Conservation (phyloP, 2,113 vertebrate genomes). For the Narcine bancroftii region DNA sequence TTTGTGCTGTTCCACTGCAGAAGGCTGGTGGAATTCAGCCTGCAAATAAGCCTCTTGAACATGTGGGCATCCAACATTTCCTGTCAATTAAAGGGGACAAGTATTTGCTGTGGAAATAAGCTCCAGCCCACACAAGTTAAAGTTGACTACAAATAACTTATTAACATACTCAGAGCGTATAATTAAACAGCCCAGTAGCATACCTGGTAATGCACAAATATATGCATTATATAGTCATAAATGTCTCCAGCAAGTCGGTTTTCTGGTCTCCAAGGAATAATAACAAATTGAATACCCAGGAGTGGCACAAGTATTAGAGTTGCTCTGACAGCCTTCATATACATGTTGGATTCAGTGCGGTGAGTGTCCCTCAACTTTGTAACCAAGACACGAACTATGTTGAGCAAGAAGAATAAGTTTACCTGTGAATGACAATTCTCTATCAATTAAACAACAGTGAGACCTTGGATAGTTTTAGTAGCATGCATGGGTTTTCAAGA, state of each 20-base stretch:
- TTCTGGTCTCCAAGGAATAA: constrained; percentile 91
- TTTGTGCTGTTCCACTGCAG: too few species aligned
- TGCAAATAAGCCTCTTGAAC: too few species aligned
- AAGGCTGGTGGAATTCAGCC: too few species aligned
- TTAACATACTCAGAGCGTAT: constrained; percentile 34
- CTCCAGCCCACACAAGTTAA: neutral
- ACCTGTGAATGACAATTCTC: constrained; percentile 60
- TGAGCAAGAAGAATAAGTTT: constrained; percentile 93
- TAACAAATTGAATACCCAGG: constrained; percentile 90
- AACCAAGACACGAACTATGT: constrained; percentile 89
- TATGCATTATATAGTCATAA: constrained; percentile 93
- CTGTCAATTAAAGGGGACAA: too few species aligned
- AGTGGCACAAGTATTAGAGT: constrained; percentile 90
- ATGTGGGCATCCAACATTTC: too few species aligned
- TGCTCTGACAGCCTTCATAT: constrained; percentile 95
- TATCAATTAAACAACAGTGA: neutral
- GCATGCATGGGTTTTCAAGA: neutral
- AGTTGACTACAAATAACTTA: neutral
- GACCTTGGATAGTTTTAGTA: neutral
- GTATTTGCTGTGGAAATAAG: too few species aligned
- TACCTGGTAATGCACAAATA: constrained; percentile 96
- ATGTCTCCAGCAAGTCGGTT: constrained; percentile 81
- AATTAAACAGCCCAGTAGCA: constrained; percentile 17
- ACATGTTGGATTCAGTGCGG: constrained; percentile 85
- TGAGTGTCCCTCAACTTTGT: constrained; percentile 84